Evolutionary conservation across 2,113 vertebrate species (phyloP).

Genomic region (Megaceryle maxima): DNA sequence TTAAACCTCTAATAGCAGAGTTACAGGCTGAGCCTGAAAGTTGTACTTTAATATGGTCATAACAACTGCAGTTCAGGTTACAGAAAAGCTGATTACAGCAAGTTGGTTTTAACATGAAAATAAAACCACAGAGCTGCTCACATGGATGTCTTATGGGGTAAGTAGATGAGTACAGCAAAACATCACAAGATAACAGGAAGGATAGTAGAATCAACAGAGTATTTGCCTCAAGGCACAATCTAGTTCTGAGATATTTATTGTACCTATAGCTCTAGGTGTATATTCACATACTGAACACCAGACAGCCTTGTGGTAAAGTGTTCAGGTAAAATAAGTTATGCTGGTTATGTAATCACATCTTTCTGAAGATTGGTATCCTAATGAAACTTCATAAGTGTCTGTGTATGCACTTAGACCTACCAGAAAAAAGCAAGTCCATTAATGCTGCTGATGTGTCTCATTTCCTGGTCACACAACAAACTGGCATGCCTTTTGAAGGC

Average conservation of each 20-base stretch:
- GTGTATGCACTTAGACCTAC: background rate
- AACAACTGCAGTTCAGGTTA: slow-evolving; percentile 28
- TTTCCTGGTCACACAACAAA: background rate
- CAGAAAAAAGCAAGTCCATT: background rate
- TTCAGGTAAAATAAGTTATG: background rate
- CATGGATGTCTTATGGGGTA: slow-evolving; percentile 12
- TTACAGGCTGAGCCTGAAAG: slow-evolving; percentile 7
- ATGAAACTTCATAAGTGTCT: background rate
- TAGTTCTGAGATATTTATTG: background rate
- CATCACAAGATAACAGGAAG: slow-evolving; percentile 11
- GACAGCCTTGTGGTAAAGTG: background rate
- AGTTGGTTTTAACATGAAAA: slow-evolving; percentile 24
- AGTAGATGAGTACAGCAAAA: background rate
- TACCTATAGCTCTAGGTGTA: background rate
- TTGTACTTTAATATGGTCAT: slow-evolving; percentile 4
- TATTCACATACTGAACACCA: background rate
- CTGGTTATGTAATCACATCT: background rate
- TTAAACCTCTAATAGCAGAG: slow-evolving; percentile 50
- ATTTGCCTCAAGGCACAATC: background rate
- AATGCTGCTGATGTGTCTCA: background rate
- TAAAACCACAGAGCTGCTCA: slow-evolving; percentile 41
- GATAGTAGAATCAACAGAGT: background rate
- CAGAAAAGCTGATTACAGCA: slow-evolving; percentile 44
- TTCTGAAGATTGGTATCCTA: background rate
- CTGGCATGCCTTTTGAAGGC: background rate